Base-by-base conservation (phyloP, 2,797 vertebrate species). In the Leptodactylus fallax region DNA sequence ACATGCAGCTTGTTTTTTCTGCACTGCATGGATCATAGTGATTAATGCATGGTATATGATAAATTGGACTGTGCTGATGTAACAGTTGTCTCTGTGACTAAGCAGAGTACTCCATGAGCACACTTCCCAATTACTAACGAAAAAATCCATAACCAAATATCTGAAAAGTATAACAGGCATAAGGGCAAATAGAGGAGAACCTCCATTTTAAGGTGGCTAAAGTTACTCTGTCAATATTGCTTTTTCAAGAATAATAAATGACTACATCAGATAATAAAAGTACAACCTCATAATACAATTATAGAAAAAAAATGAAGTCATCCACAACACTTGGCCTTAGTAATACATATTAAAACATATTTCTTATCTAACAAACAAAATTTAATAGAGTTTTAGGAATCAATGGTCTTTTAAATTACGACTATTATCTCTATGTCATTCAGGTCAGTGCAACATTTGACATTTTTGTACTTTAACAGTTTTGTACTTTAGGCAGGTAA, bases 251-350 rank as follows among this genome's bases (percentile, higher is more conserved):
- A 67, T 23, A 2, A 51, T 27, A 47, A 14, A 61, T 79, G 78
- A 36, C 51, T 14, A 60, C 17, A 79, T 60, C 67, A 17, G 14
- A 19, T 25, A 58, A 36, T 36, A 60, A 58, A 79, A 79, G 17
- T 36, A 5, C 56, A 80, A 45, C 61, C 78, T 61, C 56, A 17
- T 27, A 60, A 60, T 36, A 19, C 25, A 60, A 19, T 61, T 61
- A 45, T 80, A 80, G 6, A 7, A 27, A 79, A 58, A 21, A 60
- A 21, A 80, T 80, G 78, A 61, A 45, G 78, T 80, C 78, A 80
- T 80, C 27, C 78, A 80, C 55, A 80, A 61, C 7, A 45, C 6
- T 61, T 80, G 27, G 56, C 27, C 55, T 80, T 61, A 45, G 56
- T 3, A 45, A 80, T 80, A 80, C 61, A 61, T 80, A 80, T 60